Evolutionary conservation across 2,888 invertebrate genomes (phyloP).

Genomic region (Limulus polyphemus): DNA sequence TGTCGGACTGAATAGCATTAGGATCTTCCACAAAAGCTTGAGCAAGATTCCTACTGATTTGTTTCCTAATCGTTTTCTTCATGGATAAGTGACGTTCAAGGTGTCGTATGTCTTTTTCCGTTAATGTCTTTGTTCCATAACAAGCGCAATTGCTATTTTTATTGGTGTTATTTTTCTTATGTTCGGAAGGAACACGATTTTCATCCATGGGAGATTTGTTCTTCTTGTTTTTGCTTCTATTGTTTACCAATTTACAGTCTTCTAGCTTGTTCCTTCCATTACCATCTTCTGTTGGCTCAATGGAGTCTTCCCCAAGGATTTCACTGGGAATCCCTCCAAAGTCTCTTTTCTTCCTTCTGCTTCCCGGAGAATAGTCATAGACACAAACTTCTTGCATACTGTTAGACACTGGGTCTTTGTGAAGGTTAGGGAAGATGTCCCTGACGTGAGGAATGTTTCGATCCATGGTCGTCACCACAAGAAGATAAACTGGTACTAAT

Average conservation of each 20-base stretch:
- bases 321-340: too few relatives aligned
- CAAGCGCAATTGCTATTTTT: neutral
- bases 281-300: too few relatives aligned
- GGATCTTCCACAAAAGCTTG: constrained; percentile 38
- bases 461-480: constrained; percentile 8
- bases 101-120: constrained; percentile 47
- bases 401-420: constrained; percentile 4
- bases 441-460: constrained; percentile 19
- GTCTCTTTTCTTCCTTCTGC: constrained; percentile 5
- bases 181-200: too few relatives aligned
- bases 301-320: too few relatives aligned
- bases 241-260: too few relatives aligned
- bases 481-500: too few relatives aligned
- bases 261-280: too few relatives aligned
- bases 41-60: constrained; percentile 68
- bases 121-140: constrained; percentile 20
- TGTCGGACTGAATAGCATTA: neutral
- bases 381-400: constrained; percentile 16
- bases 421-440: constrained; percentile 12
- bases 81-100: constrained; percentile 68
- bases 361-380: constrained; percentile 17
- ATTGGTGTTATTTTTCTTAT: too few relatives aligned
- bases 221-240: too few relatives aligned
- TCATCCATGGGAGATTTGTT: too few relatives aligned
- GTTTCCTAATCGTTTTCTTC: constrained; percentile 74